phyloP scores from a whole-genome alignment of 2,888 invertebrate genomes.

The Lasioglossum leucozonium region DNA sequence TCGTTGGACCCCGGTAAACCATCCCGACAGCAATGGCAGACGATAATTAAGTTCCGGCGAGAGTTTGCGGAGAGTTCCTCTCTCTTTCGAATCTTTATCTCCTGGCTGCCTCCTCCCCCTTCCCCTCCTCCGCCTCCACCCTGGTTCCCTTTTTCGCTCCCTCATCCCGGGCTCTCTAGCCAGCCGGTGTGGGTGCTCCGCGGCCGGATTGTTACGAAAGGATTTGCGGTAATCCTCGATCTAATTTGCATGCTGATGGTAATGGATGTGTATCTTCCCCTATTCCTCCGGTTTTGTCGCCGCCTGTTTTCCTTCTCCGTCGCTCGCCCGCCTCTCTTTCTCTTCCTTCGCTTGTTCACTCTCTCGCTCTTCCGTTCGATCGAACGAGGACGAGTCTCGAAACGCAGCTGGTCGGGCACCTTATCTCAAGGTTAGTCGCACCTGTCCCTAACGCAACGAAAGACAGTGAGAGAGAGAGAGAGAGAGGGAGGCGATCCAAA shows the following conservation, averaged over 20 bases:
- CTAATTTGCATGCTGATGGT: conserved; percentile 84
- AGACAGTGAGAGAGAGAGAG: background rate
- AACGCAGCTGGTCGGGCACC: conserved; percentile 67
- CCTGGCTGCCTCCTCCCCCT: conserved; percentile 45
- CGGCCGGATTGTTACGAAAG: conserved; percentile 82
- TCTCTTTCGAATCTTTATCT: conserved; percentile 60
- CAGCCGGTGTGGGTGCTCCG: conserved; percentile 52
- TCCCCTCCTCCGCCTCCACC: conserved; percentile 31
- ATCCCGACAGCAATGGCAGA: conserved; percentile 76
- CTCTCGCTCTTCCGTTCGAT: background rate
- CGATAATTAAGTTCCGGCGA: conserved; percentile 81
- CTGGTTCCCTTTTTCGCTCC: conserved; percentile 52
- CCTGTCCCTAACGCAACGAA: conserved; percentile 53
- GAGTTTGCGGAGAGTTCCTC: conserved; percentile 74
- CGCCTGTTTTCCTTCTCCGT: conserved; percentile 40
- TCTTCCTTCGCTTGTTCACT: background rate
- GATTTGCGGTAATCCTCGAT: conserved; percentile 83
- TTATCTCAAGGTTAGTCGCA: conserved; percentile 63
- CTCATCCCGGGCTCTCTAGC: conserved; percentile 23
- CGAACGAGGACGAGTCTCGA: conserved; percentile 32
- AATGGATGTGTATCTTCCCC: conserved; percentile 82
- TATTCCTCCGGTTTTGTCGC: conserved; percentile 76
- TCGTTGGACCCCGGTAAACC: conserved; percentile 67
- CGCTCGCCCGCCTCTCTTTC: background rate
- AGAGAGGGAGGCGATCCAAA: background rate